Evolutionary conservation across 2,113 vertebrate genomes (phyloP).

Genomic region (Nesospiza acunhae): DNA sequence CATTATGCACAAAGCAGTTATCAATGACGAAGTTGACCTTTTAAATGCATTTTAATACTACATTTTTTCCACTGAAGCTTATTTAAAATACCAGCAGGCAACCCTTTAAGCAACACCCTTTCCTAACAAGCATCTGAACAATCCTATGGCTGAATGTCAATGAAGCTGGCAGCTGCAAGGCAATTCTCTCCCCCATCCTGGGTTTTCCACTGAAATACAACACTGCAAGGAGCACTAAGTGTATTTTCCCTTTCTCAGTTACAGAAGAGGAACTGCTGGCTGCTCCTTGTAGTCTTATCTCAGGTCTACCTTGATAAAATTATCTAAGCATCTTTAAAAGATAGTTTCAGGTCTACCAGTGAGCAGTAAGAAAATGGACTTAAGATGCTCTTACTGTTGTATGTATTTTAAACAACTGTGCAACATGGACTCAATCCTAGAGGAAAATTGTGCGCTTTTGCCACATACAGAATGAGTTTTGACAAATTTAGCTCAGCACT

Average conservation of each 20-base stretch:
- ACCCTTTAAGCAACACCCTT: not conserved
- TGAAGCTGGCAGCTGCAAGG: not conserved
- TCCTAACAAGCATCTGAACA: not conserved
- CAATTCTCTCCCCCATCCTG: not conserved
- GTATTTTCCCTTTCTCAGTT: not conserved
- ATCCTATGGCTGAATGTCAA: not conserved
- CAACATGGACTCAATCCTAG: not conserved
- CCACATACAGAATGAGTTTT: not conserved
- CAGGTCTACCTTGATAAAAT: not conserved
- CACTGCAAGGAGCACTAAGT: not conserved
- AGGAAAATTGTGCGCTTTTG: not conserved
- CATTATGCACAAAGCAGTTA: not conserved
- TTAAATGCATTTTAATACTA: not conserved
- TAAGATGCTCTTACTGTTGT: not conserved
- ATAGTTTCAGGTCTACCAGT: not conserved
- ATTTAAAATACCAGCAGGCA: not conserved
- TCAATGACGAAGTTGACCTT: not conserved
- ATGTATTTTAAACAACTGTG: rapidly evolving
- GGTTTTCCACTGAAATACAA: not conserved
- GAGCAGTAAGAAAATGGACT: not conserved
- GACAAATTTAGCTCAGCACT: not conserved
- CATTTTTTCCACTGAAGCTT: not conserved
- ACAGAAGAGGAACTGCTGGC: not conserved
- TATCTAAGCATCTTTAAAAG: not conserved
- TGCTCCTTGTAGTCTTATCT: not conserved